Conservation (phyloP, 2,113 vertebrate species). For the Dipodomys stephensi region DNA sequence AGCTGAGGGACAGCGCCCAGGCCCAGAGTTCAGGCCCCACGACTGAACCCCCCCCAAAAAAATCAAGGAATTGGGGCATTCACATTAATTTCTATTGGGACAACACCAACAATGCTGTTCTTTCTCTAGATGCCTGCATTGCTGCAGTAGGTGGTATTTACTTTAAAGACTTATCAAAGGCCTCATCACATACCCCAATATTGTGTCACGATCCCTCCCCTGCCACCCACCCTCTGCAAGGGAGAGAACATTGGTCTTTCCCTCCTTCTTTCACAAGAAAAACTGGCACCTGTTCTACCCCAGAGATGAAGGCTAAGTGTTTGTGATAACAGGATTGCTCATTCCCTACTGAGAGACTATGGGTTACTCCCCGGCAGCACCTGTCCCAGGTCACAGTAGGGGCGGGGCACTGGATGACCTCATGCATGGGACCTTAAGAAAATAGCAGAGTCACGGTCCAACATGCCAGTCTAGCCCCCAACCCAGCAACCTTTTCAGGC, state of each 20-base stretch:
- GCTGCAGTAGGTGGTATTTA: not conserved
- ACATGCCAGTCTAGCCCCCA: not conserved
- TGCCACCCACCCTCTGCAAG: not conserved
- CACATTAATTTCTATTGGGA: too few relatives aligned
- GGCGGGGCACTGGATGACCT: not conserved
- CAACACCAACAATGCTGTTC: too few relatives aligned
- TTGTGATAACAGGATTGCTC: not conserved
- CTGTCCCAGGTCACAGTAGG: not conserved
- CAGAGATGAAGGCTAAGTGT: not conserved
- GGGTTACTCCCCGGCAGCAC: not conserved
- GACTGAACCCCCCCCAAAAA: too few relatives aligned
- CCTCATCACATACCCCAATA: not conserved
- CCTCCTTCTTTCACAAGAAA: constrained; percentile 49
- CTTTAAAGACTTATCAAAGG: not conserved
- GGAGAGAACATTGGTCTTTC: not conserved
- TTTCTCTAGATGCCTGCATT: too few relatives aligned
- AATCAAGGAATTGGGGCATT: too few relatives aligned
- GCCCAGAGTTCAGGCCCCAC: too few relatives aligned
- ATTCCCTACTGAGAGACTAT: not conserved
- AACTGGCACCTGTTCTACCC: not conserved
- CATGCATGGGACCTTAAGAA: not conserved
- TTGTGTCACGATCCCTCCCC: not conserved
- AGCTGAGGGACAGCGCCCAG: too few relatives aligned
- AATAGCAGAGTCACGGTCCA: not conserved
- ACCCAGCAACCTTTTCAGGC: not conserved